Conservation (phyloP, 2,113 vertebrate species). For the Neolamprologus devosi region DNA sequence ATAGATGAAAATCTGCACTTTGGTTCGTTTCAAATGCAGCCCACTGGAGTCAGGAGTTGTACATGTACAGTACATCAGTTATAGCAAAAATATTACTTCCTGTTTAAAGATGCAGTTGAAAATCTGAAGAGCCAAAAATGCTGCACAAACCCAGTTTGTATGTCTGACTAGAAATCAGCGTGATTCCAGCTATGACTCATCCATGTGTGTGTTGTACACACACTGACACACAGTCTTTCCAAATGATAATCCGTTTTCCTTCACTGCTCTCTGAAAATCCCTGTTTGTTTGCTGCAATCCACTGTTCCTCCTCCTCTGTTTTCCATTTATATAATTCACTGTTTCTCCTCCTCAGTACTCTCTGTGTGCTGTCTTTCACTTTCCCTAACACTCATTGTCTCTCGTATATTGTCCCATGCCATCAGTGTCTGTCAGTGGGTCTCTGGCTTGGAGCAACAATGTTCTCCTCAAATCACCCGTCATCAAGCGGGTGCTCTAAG, state of each 20-base stretch:
- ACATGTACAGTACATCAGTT: neutral
- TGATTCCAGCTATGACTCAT: conserved; percentile 38
- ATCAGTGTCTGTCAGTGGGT: neutral
- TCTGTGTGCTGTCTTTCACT: neutral
- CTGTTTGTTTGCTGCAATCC: conserved; percentile 24
- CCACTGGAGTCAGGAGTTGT: neutral
- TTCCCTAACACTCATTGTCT: neutral
- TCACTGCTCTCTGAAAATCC: conserved; percentile 11
- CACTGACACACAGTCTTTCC: neutral
- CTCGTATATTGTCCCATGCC: neutral
- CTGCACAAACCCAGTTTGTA: neutral
- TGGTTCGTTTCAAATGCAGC: neutral
- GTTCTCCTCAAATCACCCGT: conserved; percentile 15
- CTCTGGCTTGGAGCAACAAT: neutral
- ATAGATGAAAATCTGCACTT: neutral
- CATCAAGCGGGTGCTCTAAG: neutral
- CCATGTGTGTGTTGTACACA: neutral
- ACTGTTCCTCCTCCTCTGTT: neutral
- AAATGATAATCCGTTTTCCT: conserved; percentile 23
- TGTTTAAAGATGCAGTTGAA: neutral
- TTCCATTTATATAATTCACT: neutral
- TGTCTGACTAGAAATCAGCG: neutral
- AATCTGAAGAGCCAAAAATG: neutral
- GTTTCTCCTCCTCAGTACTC: neutral
- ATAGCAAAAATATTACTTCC: neutral